Evolutionary conservation across 1,140 invertebrate species (phyloP), one percentile per base, ranked within the genome.

Genomic region (Caenorhabditis remanei): DNA sequence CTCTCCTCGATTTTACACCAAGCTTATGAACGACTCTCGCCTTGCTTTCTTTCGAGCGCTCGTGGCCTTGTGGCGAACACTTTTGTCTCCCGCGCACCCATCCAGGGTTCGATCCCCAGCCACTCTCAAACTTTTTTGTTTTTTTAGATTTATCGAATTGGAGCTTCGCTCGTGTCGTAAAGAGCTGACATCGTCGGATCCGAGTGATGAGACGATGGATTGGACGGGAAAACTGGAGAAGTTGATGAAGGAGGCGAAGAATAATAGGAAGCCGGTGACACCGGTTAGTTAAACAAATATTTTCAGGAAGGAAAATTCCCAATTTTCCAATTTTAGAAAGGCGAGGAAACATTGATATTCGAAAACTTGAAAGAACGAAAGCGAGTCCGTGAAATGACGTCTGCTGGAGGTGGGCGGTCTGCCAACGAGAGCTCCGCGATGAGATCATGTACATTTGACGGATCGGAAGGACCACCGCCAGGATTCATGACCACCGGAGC

Each of bases 201-300:
- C 71, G n/a, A 13, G 4, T 3, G 71, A 79, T 50, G 43, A 50
- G 16, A 14, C 40, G 4, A 79, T 79, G 71, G 71, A 79, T 79
- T 79, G 71, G 71, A 50, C 71, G 13, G 71, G 71, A 50, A 79
- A 79, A n/a, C 46, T 79, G 71, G 46, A 79, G 19, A 14, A 50
- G 14, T 14, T 79, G 40, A 2, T 79, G 71, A 50, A 50, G 9
- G 46, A 79, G 2, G 19, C 43, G 4, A 79, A 79, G 43, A 79
- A 79, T 46, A 79, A 79, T 24, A 79, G 53, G 6, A 46, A 43
- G 40, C 41, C 41, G 11, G 65, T 7, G 19, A 71, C 65, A 46
- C 65, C 65, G 65, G 65, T 67, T n/a, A n/a, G n/a, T n/a, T n/a
- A n/a, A n/a, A n/a, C n/a, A 67, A 43, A 43, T 43, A 13, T 6